These are phyloP conservation scores for Etia nguti DNA, from an alignment of 2,113 vertebrate genomes.

Conservation along the genomic window DNA sequence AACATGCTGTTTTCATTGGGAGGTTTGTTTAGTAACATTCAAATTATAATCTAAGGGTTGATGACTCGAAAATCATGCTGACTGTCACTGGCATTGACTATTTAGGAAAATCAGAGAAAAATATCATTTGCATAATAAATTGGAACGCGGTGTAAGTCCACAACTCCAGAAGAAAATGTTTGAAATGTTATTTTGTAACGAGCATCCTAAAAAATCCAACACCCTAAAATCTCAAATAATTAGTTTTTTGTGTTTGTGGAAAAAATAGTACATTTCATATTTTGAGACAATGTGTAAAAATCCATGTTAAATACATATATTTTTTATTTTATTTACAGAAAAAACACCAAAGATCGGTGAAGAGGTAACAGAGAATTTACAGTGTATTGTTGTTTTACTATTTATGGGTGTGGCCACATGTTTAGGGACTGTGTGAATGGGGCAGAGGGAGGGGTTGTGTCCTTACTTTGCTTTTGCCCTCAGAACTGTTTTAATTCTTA, in stretches of 20 bases:
- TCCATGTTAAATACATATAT: rapidly evolving
- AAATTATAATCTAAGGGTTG: rapidly evolving
- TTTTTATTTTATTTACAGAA: not conserved
- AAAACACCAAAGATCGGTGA: not conserved
- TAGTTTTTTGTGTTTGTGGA: not conserved
- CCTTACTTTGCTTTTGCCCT: not conserved
- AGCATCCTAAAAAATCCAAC: not conserved
- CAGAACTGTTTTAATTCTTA: too few species aligned
- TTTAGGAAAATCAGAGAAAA: not conserved
- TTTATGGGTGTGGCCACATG: not conserved
- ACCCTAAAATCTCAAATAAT: rapidly evolving
- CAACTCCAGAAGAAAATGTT: not conserved
- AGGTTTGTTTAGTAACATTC: not conserved
- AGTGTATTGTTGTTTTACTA: not conserved
- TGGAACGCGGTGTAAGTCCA: rapidly evolving
- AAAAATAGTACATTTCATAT: not conserved
- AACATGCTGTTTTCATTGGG: not conserved
- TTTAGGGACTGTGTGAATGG: not conserved
- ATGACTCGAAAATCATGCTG: not conserved
- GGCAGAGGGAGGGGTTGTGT: not conserved
- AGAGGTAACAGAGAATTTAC: not conserved
- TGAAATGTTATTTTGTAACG: not conserved
- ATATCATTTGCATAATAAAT: not conserved
- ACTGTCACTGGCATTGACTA: not conserved
- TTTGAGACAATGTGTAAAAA: not conserved